A percentile compares a stretch with the other conserved stretches of the same genome.
Conservation (phyloP, 2,888 invertebrate genomes). For the Dryobota labecula region DNA sequence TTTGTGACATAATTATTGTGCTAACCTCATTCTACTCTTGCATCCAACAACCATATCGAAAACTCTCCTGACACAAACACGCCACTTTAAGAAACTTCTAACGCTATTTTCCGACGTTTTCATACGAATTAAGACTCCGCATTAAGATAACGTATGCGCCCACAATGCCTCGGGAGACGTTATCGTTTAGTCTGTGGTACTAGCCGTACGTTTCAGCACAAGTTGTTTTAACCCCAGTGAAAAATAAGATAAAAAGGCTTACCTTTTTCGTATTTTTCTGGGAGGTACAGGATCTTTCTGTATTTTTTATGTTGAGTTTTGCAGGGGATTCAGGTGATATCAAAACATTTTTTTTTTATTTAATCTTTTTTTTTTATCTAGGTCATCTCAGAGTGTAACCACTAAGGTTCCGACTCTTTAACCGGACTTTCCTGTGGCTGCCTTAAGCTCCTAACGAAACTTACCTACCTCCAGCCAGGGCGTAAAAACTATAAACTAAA, state of each 20-base stretch:
- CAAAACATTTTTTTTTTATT: too few relatives aligned
- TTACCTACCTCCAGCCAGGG: too few relatives aligned
- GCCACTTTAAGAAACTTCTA: conserved; percentile 49
- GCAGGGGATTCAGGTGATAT: too few relatives aligned
- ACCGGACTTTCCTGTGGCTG: too few relatives aligned
- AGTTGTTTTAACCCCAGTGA: conserved; percentile 53
- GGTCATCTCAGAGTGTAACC: too few relatives aligned
- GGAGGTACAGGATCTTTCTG: background rate
- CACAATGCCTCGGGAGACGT: conserved; percentile 60
- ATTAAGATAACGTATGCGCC: conserved; percentile 60
- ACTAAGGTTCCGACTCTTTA: too few relatives aligned
- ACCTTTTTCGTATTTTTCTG: conserved; percentile 32
- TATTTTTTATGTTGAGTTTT: background rate
- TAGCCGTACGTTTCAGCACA: conserved; percentile 45
- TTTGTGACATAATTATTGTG: background rate
- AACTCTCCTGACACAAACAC: conserved; percentile 39
- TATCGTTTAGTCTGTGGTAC: conserved; percentile 50
- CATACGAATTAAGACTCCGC: conserved; percentile 58
- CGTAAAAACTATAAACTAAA: too few relatives aligned
- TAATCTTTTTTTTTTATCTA: too few relatives aligned
- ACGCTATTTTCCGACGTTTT: conserved; percentile 49
- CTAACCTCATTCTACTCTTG: background rate
- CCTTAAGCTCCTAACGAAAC: too few relatives aligned
- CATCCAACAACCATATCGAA: conserved; percentile 2
- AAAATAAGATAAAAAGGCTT: conserved; percentile 41